Evolutionary conservation across 2,113 vertebrate genomes (phyloP).

Genomic region (Uria aalge): DNA sequence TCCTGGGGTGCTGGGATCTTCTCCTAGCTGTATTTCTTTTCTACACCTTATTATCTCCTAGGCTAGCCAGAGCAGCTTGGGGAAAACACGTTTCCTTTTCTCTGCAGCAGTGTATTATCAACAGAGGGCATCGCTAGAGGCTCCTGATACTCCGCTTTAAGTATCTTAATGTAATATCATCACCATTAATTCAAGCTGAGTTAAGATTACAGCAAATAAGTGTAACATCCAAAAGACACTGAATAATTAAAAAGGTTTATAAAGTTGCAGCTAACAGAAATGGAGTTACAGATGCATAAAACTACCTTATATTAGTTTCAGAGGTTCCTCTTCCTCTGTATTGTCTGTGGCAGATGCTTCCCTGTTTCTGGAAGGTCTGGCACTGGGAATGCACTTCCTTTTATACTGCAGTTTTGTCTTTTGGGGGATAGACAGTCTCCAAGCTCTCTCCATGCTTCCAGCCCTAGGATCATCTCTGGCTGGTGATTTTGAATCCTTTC

Average conservation of each 20-base stretch:
- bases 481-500: neutral
- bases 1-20: neutral
- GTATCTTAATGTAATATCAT: neutral
- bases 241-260: constrained; percentile 1
- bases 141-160: neutral
- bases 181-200: neutral
- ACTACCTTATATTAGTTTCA: neutral
- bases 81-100: neutral
- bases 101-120: neutral
- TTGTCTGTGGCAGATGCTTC: neutral
- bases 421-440: neutral
- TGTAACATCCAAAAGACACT: neutral
- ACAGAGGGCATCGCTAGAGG: neutral
- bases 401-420: neutral
- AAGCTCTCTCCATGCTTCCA: neutral
- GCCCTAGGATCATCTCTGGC: neutral
- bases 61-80: neutral
- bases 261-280: neutral
- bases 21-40: neutral
- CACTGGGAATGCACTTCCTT: neutral
- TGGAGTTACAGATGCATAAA: neutral
- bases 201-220: constrained; percentile 7
- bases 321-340: neutral
- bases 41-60: neutral
- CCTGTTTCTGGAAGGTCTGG: neutral